Conservation (phyloP, 2,888 invertebrate species). For the Himalopsyche anomala region DNA sequence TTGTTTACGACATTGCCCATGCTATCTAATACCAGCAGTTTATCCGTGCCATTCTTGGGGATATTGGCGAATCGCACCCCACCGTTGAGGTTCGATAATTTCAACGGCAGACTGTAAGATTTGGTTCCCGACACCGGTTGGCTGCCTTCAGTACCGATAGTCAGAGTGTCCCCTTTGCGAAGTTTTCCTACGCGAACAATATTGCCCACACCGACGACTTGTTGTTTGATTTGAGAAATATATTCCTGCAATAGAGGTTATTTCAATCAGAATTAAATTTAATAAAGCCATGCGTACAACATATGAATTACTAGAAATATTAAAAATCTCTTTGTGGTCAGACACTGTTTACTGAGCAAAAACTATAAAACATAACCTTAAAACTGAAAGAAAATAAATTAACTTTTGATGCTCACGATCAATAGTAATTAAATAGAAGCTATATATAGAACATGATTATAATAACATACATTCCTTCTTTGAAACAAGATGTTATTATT, state of each 20-base stretch:
- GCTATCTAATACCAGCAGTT: conserved; percentile 74
- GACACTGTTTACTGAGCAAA: too few species aligned
- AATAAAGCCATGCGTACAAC: conserved; percentile 65
- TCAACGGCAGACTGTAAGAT: conserved; percentile 75
- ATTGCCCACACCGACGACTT: conserved; percentile 85
- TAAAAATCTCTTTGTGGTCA: background rate
- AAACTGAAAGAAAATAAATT: too few species aligned
- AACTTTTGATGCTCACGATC: too few species aligned
- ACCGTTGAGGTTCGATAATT: conserved; percentile 74
- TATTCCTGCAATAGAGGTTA: conserved; percentile 74
- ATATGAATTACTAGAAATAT: background rate
- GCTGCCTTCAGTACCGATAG: conserved; percentile 73
- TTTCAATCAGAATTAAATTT: conserved; percentile 67
- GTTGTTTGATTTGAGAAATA: conserved; percentile 79
- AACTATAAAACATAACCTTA: too few species aligned
- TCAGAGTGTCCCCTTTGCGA: conserved; percentile 74
- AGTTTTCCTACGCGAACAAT: conserved; percentile 80
- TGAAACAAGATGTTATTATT: too few species aligned
- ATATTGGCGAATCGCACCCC: conserved; percentile 76
- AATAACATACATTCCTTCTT: too few species aligned
- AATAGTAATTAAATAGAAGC: too few species aligned
- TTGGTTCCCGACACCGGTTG: conserved; percentile 71
- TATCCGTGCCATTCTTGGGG: conserved; percentile 75
- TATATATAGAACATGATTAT: too few species aligned
- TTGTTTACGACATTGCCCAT: conserved; percentile 76